Evolutionary conservation across 2,797 vertebrate species (phyloP), one percentile per base, ranked within the genome.

Genomic region (Aulostomus chinensis): DNA sequence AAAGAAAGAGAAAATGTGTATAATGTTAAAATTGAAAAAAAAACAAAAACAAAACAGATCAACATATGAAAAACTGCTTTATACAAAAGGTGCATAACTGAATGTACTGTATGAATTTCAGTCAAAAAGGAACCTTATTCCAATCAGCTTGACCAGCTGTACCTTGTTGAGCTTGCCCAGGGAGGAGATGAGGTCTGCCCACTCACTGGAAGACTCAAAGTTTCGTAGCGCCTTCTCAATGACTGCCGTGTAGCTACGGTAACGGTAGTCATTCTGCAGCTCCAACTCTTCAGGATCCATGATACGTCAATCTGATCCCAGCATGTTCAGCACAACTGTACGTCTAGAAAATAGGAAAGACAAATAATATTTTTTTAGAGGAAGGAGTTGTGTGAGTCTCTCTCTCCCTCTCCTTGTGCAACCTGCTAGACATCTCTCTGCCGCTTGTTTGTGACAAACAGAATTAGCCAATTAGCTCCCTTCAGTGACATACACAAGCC

Each of bases 91-190:
- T 25, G 24, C 24, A 5, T 9, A 25, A 25, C 24, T n/a, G n/a
- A n/a, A 25, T 25, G 9, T 25, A 25, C 24, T 25, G 24, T n/a
- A n/a, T n/a, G n/a, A n/a, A n/a, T n/a, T n/a, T n/a, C n/a, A n/a
- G n/a, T n/a, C n/a, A n/a, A n/a, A n/a, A n/a, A 25, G 24, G 24
- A 25, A 25, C 8, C 4, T 24, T 4, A 2, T 25, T 25, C 24
- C 29, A n/a, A 14, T 46, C 12, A 7, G 4, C 16, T 41, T 18
- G 35, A 48, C 51, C 36, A 4, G 37, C 32, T 5, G 3, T 88
- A 99, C 97, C 96, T 99, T 99, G 63, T 96, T 99, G 76, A 99
- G 95, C 66, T 99, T 99, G 40, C 97, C 97, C 51, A 99, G 90
- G 2, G 95, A 98, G 18, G 97, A 99, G 68, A 99, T 99, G 24